These are phyloP conservation scores for Felis chaus DNA, from an alignment of 2,113 vertebrate genomes.

Conservation along the genomic window DNA sequence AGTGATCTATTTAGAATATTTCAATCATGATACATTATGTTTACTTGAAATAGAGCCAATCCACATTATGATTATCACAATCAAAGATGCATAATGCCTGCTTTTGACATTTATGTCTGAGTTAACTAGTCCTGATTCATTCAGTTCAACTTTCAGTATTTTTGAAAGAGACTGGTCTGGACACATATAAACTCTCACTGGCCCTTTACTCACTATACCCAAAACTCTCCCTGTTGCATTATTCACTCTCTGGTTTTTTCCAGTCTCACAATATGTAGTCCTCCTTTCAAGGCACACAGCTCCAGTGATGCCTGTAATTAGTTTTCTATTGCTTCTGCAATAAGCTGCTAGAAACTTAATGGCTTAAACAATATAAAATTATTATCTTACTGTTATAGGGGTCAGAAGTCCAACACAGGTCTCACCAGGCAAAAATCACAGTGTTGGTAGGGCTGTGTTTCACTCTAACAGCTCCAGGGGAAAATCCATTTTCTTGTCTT, in stretches of 20 bases:
- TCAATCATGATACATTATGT: neutral
- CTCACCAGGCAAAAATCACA: neutral
- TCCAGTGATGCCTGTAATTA: neutral
- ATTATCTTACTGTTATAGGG: neutral
- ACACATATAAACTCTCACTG: neutral
- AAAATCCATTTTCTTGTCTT: neutral
- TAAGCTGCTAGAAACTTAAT: neutral
- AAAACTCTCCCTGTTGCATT: neutral
- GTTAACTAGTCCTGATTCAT: conserved; percentile 18
- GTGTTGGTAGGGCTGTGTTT: neutral
- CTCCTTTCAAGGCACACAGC: neutral
- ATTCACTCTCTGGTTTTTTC: neutral
- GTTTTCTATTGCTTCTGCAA: neutral
- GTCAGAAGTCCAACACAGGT: neutral
- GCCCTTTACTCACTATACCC: neutral
- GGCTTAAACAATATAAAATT: neutral
- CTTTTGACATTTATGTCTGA: neutral
- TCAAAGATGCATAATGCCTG: neutral
- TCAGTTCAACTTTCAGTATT: neutral
- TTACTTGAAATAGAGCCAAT: neutral
- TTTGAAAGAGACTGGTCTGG: neutral
- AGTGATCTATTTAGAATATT: neutral
- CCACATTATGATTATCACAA: neutral
- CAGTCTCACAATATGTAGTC: neutral
- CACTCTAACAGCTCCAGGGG: neutral